Evolutionary conservation across 1,140 invertebrate genomes (phyloP).

Genomic region (Penaeus indicus): DNA sequence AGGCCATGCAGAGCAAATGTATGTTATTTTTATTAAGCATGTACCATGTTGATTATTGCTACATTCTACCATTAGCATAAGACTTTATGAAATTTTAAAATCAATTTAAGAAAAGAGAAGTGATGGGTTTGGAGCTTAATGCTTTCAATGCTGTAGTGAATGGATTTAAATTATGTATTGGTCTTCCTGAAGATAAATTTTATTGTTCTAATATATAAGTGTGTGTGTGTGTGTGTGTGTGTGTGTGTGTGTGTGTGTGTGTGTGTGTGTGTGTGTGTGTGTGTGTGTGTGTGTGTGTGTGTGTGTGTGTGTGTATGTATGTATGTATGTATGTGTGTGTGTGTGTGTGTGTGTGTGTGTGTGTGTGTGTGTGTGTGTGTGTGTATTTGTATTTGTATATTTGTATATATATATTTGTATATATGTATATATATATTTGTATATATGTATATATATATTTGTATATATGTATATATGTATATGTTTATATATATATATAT

Average conservation of each 20-base stretch:
- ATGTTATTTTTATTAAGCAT: background rate
- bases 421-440: constrained; percentile 63
- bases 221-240: too few species aligned
- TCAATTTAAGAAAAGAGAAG: too few species aligned
- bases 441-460: background rate
- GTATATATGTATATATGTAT: background rate
- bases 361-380: too few species aligned
- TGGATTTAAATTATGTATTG: constrained; percentile 14
- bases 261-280: too few species aligned
- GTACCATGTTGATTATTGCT: constrained; percentile 1
- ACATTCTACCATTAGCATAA: background rate
- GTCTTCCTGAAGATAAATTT: background rate
- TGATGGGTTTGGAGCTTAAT: background rate
- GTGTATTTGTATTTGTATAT: background rate
- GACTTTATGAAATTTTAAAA: background rate
- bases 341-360: too few species aligned
- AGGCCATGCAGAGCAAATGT: background rate
- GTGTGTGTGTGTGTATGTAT: constrained; percentile 17
- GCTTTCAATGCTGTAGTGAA: background rate
- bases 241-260: too few species aligned
- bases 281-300: background rate
- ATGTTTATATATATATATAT: background rate
- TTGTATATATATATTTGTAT: background rate
- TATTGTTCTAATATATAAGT: too few species aligned
- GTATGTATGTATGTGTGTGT: background rate